Conservation (phyloP, 2,888 invertebrate species). For the Nymphalis polychloros region DNA sequence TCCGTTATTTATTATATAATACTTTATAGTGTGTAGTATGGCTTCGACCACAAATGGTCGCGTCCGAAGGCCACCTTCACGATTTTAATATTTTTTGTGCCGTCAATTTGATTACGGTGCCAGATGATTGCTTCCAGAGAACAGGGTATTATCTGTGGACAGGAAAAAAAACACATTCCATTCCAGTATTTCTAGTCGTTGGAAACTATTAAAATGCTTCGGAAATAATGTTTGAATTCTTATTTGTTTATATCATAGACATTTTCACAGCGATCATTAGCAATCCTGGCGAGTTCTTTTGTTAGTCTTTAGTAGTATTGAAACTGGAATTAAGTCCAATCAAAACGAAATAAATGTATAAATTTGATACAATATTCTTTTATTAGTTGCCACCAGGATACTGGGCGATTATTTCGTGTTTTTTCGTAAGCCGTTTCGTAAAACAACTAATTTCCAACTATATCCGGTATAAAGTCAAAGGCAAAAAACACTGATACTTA, state of each 20-base stretch:
- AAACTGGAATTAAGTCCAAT: background rate
- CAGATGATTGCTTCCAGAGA: constrained; percentile 52
- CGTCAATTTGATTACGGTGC: constrained; percentile 60
- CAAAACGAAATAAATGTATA: background rate
- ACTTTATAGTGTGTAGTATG: background rate
- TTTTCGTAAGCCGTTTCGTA: constrained; percentile 24
- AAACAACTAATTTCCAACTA: constrained; percentile 21
- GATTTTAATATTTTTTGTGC: constrained; percentile 63
- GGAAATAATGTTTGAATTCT: constrained; percentile 26
- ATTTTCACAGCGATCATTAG: constrained; percentile 10
- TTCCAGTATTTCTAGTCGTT: constrained; percentile 31
- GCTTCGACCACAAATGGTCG: background rate
- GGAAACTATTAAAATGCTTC: constrained; percentile 37
- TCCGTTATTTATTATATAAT: background rate
- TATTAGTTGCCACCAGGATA: constrained; percentile 9
- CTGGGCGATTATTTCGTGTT: background rate
- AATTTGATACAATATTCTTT: background rate
- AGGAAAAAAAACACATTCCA: constrained; percentile 40
- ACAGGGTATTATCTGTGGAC: constrained; percentile 39
- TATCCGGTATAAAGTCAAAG: constrained; percentile 44
- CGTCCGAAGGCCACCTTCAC: constrained; percentile 34
- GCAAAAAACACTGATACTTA: constrained; percentile 42
- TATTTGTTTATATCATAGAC: constrained; percentile 23
- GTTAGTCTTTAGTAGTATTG: background rate
- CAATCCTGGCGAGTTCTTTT: constrained; percentile 1